Evolutionary conservation across 2,113 vertebrate species (phyloP), one percentile per base, ranked within the genome.

Genomic region (Pelecanoides urinatrix): DNA sequence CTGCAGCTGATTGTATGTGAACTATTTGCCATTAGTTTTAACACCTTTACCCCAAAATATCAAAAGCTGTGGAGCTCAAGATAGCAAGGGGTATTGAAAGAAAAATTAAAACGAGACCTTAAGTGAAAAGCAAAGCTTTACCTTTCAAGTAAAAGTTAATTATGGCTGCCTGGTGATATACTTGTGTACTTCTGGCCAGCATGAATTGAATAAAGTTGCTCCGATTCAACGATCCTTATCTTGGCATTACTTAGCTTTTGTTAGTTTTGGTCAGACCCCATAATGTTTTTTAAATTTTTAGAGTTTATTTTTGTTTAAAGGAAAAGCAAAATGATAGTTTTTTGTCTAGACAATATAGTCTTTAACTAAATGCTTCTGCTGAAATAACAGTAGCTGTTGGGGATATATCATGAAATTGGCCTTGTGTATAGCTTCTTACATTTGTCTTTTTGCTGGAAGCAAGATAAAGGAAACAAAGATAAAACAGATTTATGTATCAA

Each of bases 281-380:
- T 34, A 85, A 79, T 23, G 10, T 2, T 74, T 85, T 83, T 92
- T 50, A 80, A 67, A 68, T 53, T 63, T 80, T 66, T 86, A 83
- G 63, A 93, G 72, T 61, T 95, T 81, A 78, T 86, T 97, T 96
- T 95, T 82, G 62, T 86, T 90, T 76, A 83, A 90, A 91, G n/a
- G 65, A 90, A 94, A 95, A 81, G 68, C 49, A 97, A 94, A 78
- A 40, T 62, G 59, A 65, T 34, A 73, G 86, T 96, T 91, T 87
- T 96, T 95, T 71, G 86, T 96, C 91, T 96, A 97, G 96, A 97
- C 75, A 20, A 75, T 50, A 78, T 29, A 86, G 84, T 91, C 90
- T 97, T 90, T 89, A 93, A 91, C 68, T 63, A 78, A 90, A 95
- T 91, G 38, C 22, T 75, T 90, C 61, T 87, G 30, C 58, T 94